These are phyloP conservation scores for Orthonychiurus folsomi DNA, from an alignment of 2,888 invertebrate species.

Conservation along the genomic window DNA sequence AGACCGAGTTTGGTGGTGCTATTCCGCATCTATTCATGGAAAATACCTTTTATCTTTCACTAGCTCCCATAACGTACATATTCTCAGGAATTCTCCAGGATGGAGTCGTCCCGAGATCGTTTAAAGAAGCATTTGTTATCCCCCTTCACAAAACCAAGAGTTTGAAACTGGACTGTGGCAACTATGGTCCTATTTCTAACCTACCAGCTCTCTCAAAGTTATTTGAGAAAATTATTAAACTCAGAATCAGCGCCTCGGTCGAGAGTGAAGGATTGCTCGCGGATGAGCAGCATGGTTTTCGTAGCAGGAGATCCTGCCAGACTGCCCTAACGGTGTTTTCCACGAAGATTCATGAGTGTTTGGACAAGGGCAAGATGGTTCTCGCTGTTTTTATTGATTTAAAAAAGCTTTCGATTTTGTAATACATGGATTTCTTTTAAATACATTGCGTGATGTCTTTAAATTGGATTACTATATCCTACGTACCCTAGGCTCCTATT, in stretches of 20 bases:
- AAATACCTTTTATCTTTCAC: not conserved
- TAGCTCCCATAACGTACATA: not conserved
- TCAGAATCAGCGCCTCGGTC: not conserved
- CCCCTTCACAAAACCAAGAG: not conserved
- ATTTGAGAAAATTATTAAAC: constrained; percentile 19
- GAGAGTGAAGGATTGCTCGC: not conserved
- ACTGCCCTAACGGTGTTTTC: constrained; percentile 17
- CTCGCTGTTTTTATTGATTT: constrained; percentile 20
- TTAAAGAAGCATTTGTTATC: not conserved
- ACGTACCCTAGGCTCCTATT: constrained; percentile 11
- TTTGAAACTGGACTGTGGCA: not conserved
- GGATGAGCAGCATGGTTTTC: constrained; percentile 20
- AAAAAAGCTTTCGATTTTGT: constrained; percentile 20
- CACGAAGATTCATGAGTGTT: constrained; percentile 12
- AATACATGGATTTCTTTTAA: constrained; percentile 1
- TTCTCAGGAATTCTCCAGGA: not conserved
- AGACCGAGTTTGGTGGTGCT: not conserved
- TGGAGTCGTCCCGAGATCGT: not conserved
- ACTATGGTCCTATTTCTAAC: constrained; percentile 1
- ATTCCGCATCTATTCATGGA: not conserved
- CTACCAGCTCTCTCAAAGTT: constrained; percentile 7
- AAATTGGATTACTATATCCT: constrained; percentile 13
- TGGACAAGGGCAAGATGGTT: constrained; percentile 14
- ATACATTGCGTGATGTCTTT: constrained; percentile 13
- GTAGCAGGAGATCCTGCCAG: constrained; percentile 16